Base-by-base conservation (phyloP, 2,797 vertebrate species). In the Pseudochirops cupreus region DNA sequence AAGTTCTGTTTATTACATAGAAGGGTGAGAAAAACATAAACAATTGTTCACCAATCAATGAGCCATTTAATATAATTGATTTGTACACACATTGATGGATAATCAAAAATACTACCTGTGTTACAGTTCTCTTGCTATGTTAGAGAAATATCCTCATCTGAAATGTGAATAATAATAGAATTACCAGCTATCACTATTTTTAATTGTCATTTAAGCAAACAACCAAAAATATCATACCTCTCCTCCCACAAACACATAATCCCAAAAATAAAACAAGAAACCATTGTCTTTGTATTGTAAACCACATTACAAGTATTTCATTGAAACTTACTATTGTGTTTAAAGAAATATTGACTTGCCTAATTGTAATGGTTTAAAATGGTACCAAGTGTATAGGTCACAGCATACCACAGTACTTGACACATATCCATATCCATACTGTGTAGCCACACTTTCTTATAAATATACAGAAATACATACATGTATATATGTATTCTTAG, bases 1-100 rank as follows among this genome's bases (percentile, higher is more conserved):
- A 94, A 89, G 50, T 10, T 53, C 46, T 92, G 39, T 2, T 92
- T 92, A 57, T 97, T 89, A 96, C 95, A 96, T 93, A 97, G 97
- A 94, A 62, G 55, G 92, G 91, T 1, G 91, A 97, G 94, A 95
- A 10, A 92, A 96, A 56, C 21, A 29, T 46, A 92, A 95, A 90
- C 7, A 53, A 5, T 24, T 16, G 16, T 91, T 97, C 24, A 55
- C 57, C 91, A 62, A 14, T n/a, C 50, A 91, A 21, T 53, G 6
- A 0, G 0, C 58, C 55, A 9, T 59, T 96, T 67, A 53, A 12
- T 92, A 53, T 67, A 0, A 21, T 87, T 96, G 91, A 9, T 67
- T 50, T 54, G 0, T 91, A n/a, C 96, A 50, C 18, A 92, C 1
- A 58, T 18, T 50, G 0, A 59, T 89, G 82, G 39, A 95, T 29